Evolutionary conservation across 2,888 invertebrate species (phyloP).

Genomic region (Steinernema scapterisci): DNA sequence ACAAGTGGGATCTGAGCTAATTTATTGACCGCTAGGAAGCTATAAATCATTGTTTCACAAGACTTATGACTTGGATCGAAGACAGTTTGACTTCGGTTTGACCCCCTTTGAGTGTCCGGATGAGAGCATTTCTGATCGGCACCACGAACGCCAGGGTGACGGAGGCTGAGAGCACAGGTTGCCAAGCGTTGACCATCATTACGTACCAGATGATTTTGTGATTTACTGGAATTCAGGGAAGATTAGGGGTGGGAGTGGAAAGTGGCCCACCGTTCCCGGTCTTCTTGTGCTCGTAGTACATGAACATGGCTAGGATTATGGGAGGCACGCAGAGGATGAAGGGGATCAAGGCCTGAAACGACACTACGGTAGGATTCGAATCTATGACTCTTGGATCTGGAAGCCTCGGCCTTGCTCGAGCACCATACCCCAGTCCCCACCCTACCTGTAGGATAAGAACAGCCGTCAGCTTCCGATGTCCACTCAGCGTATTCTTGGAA

Average conservation of each 20-base stretch:
- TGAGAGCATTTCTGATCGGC: not conserved
- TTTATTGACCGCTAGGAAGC: no score
- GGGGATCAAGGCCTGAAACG: not conserved
- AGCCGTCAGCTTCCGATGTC: not conserved
- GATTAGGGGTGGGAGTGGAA: no score
- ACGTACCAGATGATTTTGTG: not conserved
- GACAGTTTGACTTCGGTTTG: not conserved
- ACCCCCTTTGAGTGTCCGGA: not conserved
- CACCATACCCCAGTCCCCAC: not conserved
- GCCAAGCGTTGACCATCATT: not conserved
- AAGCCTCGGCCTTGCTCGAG: no score
- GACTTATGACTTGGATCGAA: no score
- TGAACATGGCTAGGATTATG: not conserved
- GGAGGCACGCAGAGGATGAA: not conserved
- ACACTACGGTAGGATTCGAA: no score
- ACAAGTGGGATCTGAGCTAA: not conserved
- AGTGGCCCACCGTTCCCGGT: no score
- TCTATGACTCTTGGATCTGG: no score
- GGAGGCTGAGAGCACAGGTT: not conserved
- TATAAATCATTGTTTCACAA: no score
- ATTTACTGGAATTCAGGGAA: not conserved
- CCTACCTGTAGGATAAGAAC: conserved; percentile 12
- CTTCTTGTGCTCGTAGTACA: not conserved
- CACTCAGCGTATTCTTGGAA: not conserved
- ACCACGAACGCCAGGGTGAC: not conserved